phyloP scores from a whole-genome alignment of 2,888 invertebrate species.

The Drosophila peninsularis region DNA sequence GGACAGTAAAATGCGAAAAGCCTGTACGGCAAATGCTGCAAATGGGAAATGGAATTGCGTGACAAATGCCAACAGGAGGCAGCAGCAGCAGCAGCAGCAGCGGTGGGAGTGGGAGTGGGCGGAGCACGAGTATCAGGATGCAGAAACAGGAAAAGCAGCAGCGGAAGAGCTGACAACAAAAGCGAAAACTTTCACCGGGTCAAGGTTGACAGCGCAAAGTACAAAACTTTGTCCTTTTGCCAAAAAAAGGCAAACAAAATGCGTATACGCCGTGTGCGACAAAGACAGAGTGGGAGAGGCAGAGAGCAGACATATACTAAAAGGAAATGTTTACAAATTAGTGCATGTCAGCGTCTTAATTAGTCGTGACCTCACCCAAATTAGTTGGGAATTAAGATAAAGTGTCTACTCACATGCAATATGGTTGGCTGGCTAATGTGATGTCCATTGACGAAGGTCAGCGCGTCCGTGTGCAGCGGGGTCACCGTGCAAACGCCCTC shows the following conservation, averaged over 20 bases:
- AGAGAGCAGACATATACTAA: conserved; percentile 13
- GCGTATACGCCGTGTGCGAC: conserved; percentile 11
- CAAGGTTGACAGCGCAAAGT: conserved; percentile 47
- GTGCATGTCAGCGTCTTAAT: conserved; percentile 9
- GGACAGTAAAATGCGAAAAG: conserved; percentile 25
- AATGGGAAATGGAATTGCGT: conserved; percentile 48
- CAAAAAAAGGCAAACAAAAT: conserved; percentile 21
- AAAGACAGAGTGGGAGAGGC: not conserved
- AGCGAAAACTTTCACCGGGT: conserved; percentile 44
- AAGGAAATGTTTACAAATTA: conserved; percentile 39
- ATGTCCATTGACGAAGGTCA: conserved; percentile 97
- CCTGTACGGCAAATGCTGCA: conserved; percentile 26
- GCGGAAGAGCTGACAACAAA: conserved; percentile 4
- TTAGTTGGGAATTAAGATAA: not conserved
- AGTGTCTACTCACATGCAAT: conserved; percentile 88
- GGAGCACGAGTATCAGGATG: conserved; percentile 4
- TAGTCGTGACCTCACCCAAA: conserved; percentile 5
- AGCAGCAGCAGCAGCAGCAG: not conserved
- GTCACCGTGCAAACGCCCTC: conserved; percentile 97
- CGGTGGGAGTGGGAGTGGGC: not conserved
- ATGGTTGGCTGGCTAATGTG: conserved; percentile 96
- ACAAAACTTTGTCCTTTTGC: conserved; percentile 25
- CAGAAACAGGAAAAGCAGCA: conserved; percentile 1
- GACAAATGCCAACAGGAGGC: conserved; percentile 35
- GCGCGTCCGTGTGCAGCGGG: conserved; percentile 96